A percentile compares a stretch with the other conserved stretches of the same genome.
Conservation (phyloP, 2,888 invertebrate species). For the Salticus scenicus region DNA sequence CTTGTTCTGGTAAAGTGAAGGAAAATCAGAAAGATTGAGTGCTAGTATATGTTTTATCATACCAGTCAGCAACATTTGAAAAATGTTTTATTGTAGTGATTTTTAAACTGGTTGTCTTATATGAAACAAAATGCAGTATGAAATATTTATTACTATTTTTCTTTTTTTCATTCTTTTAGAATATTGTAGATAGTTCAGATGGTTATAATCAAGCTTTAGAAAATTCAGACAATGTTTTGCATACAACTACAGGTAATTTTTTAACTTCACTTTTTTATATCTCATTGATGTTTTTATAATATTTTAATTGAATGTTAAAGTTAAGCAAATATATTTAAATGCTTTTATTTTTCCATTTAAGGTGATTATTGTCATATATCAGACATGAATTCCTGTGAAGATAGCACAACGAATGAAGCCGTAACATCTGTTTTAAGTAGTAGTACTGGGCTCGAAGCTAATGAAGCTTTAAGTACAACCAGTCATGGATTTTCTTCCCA, state of each 20-base stretch:
- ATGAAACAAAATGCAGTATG: too few relatives aligned
- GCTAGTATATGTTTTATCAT: too few relatives aligned
- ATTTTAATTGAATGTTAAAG: neutral
- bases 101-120: too few relatives aligned
- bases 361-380: conserved; percentile 51
- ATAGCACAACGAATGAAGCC: conserved; percentile 47
- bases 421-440: conserved; percentile 61
- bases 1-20: too few relatives aligned
- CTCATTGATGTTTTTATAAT: neutral
- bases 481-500: conserved; percentile 46
- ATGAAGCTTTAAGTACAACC: conserved; percentile 55
- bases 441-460: conserved; percentile 46
- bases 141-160: too few relatives aligned
- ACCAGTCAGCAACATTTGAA: too few relatives aligned
- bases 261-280: neutral
- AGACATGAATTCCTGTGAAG: conserved; percentile 64
- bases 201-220: conserved; percentile 60
- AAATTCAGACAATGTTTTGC: conserved; percentile 55
- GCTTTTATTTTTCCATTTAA: neutral
- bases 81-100: too few relatives aligned
- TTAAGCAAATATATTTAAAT: too few relatives aligned
- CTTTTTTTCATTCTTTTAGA: conserved; percentile 43
- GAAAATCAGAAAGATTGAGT: too few relatives aligned
- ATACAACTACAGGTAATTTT: conserved; percentile 61
- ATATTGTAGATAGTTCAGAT: conserved; percentile 66